phyloP scores from a whole-genome alignment of 1,140 invertebrate species.

The Anastatus disparis region DNA sequence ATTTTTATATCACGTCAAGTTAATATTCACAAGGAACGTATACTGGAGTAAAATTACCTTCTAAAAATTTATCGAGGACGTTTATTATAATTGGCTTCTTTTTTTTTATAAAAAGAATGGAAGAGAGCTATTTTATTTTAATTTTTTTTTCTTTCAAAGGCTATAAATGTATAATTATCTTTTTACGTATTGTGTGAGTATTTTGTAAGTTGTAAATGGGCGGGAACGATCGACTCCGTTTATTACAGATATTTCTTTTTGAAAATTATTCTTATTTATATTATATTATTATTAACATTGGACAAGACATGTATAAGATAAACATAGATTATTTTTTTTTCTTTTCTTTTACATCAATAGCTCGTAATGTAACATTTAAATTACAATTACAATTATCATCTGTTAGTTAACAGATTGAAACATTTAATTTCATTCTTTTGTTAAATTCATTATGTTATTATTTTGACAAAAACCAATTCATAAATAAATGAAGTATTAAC shows the following conservation, averaged over 20 bases:
- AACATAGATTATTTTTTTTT: too few species aligned
- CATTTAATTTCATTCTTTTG: too few species aligned
- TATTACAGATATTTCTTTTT: too few species aligned
- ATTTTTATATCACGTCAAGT: conserved; percentile 13
- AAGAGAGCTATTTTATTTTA: conserved; percentile 24
- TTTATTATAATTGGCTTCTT: not conserved
- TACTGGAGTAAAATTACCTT: not conserved
- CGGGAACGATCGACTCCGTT: conserved; percentile 32
- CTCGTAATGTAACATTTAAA: not conserved
- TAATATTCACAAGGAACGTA: conserved; percentile 9
- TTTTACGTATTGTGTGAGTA: not conserved
- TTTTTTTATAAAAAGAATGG: conserved; percentile 5
- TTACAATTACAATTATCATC: not conserved
- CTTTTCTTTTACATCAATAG: not conserved
- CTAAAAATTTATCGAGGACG: conserved; percentile 25
- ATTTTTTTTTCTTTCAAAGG: conserved; percentile 9
- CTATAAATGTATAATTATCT: not conserved
- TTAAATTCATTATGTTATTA: too few species aligned
- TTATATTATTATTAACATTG: not conserved
- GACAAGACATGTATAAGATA: not conserved
- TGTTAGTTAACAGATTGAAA: not conserved
- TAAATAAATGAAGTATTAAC: too few species aligned
- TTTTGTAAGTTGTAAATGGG: conserved; percentile 16
- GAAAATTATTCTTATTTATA: not conserved
- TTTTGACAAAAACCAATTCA: too few species aligned